Conservation (phyloP, 2,113 vertebrate genomes). For the Pithys albifrons region DNA sequence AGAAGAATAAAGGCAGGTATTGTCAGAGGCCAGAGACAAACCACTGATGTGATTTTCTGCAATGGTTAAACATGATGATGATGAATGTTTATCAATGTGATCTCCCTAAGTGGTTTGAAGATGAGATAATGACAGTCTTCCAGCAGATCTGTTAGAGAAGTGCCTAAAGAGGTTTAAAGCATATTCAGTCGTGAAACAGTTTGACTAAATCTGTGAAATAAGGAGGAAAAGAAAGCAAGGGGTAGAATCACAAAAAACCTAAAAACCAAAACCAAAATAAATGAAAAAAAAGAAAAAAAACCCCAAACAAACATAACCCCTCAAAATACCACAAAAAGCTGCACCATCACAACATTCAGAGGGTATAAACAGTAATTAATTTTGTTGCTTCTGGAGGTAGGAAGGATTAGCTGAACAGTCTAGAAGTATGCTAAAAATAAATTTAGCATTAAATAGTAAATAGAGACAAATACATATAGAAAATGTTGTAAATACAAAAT, state of each 20-base stretch:
- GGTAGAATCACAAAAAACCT: neutral
- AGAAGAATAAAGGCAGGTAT: neutral
- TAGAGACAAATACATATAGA: neutral
- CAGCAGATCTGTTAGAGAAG: neutral
- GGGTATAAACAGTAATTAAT: neutral
- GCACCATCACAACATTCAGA: neutral
- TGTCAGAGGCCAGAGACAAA: neutral
- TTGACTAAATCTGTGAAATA: neutral
- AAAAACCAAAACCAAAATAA: neutral
- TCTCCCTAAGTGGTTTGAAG: neutral
- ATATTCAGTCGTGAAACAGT: neutral
- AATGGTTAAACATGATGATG: neutral
- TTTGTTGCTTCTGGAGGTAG: neutral
- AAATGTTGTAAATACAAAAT: neutral
- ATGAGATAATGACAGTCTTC: neutral
- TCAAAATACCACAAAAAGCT: neutral
- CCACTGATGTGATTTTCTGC: neutral
- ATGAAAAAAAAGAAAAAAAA: neutral
- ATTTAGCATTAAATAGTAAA: neutral
- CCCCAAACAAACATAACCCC: neutral
- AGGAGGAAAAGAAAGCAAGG: neutral
- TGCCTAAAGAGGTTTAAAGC: neutral
- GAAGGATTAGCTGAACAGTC: neutral
- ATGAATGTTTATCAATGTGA: neutral
- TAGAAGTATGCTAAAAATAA: neutral